Percentiles rank a stretch among this genome's conserved stretches.
Evolutionary conservation across 2,888 invertebrate genomes (phyloP).

Genomic region (Eilema griseolum): DNA sequence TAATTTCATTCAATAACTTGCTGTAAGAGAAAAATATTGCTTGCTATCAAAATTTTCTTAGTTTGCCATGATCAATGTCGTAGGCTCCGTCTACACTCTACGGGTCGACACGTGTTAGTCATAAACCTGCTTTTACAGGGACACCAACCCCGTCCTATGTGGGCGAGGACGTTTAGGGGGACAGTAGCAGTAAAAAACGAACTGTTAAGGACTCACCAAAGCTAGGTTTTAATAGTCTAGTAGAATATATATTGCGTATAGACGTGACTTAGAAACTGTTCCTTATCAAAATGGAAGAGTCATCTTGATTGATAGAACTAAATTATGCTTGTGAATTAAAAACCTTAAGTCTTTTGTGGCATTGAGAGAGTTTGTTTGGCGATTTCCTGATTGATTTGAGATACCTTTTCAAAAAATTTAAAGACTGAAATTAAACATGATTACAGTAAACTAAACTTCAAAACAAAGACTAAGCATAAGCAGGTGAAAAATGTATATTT

Average conservation of each 20-base stretch:
- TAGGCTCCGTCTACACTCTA: slow-evolving; percentile 60
- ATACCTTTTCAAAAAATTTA: too few species aligned
- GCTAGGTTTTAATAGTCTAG: slow-evolving; percentile 63
- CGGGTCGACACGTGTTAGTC: slow-evolving; percentile 78
- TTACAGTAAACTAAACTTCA: too few species aligned
- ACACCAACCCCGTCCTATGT: slow-evolving; percentile 65
- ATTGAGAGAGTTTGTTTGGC: not conserved
- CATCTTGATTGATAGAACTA: slow-evolving; percentile 42
- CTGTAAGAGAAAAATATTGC: slow-evolving; percentile 11
- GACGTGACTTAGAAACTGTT: slow-evolving; percentile 44
- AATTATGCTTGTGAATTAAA: slow-evolving; percentile 13
- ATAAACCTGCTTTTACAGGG: slow-evolving; percentile 82
- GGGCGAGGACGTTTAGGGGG: slow-evolving; percentile 60
- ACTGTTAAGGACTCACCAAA: slow-evolving; percentile 67
- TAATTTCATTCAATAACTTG: slow-evolving; percentile 3
- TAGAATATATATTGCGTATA: slow-evolving; percentile 61
- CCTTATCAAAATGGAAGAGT: slow-evolving; percentile 36
- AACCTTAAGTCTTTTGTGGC: not conserved
- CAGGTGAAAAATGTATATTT: not conserved
- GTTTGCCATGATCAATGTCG: slow-evolving; percentile 65
- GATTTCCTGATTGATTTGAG: not conserved
- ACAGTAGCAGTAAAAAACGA: slow-evolving; percentile 69
- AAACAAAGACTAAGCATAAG: too few species aligned
- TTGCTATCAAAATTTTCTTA: slow-evolving; percentile 36
- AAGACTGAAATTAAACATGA: too few species aligned